Base-by-base conservation (phyloP, 2,797 vertebrate species). In the Semaprochilodus insignis region DNA sequence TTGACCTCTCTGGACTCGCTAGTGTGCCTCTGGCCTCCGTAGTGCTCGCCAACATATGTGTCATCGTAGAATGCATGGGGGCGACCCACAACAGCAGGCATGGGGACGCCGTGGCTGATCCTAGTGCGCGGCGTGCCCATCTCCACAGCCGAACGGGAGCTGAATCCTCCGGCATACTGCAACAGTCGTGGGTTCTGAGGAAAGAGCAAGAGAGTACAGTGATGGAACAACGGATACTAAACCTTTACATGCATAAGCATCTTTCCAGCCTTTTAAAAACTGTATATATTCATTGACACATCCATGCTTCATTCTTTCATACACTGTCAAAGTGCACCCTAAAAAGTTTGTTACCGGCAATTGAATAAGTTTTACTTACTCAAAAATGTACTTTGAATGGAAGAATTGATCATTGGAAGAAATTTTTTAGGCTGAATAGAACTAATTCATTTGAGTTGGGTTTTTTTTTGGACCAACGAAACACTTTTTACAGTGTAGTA, bases 111-210 rank as follows among this genome's bases (percentile, higher is more conserved):
- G 1, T 92, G 86, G 78, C 94, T 96, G 81, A 93, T 2, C 27
- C 34, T 40, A 16, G 89, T 94, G 81, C 93, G 94, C 23, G 88
- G 89, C 0, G 89, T 90, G 21, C 93, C 93, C 74, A 93, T 89
- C 87, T 98, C 97, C 87, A 96, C 93, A 0, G 95, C 96, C 0
- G 97, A 98, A 87, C 93, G 96, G 0, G 97, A 96, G 2, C 96
- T 97, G 93, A 96, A 97, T 78, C 92, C 85, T 0, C 88, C 87
- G 57, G 90, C 88, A 1, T 89, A 93, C 85, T 94, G 94, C 34
- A 94, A 85, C 0, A 87, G 77, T 0, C 95, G 93, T 76, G 95
- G 88, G 11, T 92, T 92, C 90, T 96, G 92, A 90, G 44, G n/a
- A 25, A 80, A 84, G 44, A 78, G 14, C 17, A 70, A 60, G 16